Percentiles rank a stretch among this genome's conserved stretches.
Evolutionary conservation across 1,140 invertebrate species (phyloP).

Genomic region (Drosophila orena): DNA sequence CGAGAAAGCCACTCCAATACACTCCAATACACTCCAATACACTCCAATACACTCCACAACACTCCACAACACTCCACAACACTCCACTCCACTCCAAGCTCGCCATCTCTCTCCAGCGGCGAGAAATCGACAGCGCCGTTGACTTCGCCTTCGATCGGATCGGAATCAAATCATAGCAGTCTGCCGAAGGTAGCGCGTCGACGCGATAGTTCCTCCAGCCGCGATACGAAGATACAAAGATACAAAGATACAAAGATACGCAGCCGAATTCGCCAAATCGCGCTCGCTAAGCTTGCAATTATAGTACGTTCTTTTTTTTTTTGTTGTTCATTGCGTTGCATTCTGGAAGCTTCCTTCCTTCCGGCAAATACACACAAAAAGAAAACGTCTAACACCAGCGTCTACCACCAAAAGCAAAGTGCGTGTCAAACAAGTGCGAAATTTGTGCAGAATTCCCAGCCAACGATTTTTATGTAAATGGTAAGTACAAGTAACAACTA

Average conservation of each 20-base stretch:
- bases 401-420: background rate
- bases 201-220: conserved; percentile 22
- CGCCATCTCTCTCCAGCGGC: conserved; percentile 12
- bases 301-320: conserved; percentile 12
- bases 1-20: conserved; percentile 40
- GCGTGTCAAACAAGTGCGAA: background rate
- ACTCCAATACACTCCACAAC: conserved; percentile 13
- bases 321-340: background rate
- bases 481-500: conserved; percentile 43
- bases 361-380: conserved; percentile 2
- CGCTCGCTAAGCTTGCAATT: background rate
- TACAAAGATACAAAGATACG: conserved; percentile 11
- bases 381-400: background rate
- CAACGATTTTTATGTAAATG: conserved; percentile 72
- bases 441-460: conserved; percentile 45
- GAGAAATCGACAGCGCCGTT: conserved; percentile 29
- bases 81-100: conserved; percentile 13
- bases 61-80: conserved; percentile 16
- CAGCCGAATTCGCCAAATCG: conserved; percentile 11
- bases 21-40: conserved; percentile 13
- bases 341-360: conserved; percentile 23
- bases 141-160: conserved; percentile 51
- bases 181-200: conserved; percentile 73
- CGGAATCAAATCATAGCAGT: conserved; percentile 75
- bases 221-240: conserved; percentile 8